Evolutionary conservation across 2,113 vertebrate species (phyloP).

Genomic region (Nansenia antarctica): DNA sequence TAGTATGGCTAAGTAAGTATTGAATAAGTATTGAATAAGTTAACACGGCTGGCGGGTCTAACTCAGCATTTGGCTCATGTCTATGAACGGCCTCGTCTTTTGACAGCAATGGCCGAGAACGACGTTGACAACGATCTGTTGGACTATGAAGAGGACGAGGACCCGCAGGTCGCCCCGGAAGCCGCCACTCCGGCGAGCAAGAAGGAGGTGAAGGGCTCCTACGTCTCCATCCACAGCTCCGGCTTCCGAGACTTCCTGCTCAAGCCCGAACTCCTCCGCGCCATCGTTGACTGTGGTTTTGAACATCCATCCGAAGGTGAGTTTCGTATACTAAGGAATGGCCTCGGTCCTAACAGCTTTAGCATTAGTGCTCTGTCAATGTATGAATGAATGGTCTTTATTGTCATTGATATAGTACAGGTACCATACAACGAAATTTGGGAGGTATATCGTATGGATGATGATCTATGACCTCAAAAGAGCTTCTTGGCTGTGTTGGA

Average conservation of each 20-base stretch:
- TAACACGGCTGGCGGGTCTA: neutral
- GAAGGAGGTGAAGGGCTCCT: conserved; percentile 88
- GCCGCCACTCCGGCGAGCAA: conserved; percentile 68
- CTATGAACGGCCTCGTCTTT: neutral
- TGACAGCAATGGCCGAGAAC: conserved; percentile 80
- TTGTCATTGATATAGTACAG: too few species aligned
- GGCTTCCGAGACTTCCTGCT: conserved; percentile 89
- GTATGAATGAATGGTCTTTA: too few species aligned
- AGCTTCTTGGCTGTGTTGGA: neutral
- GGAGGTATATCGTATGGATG: too few species aligned
- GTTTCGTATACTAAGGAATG: neutral
- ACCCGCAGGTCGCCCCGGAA: conserved; percentile 78
- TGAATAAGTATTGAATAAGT: too few species aligned
- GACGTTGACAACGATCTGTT: conserved; percentile 86
- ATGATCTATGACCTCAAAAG: too few species aligned
- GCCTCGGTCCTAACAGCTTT: neutral
- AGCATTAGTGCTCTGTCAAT: neutral
- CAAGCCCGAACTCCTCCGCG: conserved; percentile 85
- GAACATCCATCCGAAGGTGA: conserved; percentile 88
- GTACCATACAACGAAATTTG: too few species aligned
- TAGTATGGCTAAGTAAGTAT: too few species aligned
- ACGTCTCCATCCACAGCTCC: conserved; percentile 89
- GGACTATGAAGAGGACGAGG: conserved; percentile 88
- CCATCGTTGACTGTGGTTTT: conserved; percentile 89
- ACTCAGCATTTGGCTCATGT: neutral